Evolutionary conservation across 2,888 invertebrate species (phyloP).

Genomic region (Parnassius mnemosyne): DNA sequence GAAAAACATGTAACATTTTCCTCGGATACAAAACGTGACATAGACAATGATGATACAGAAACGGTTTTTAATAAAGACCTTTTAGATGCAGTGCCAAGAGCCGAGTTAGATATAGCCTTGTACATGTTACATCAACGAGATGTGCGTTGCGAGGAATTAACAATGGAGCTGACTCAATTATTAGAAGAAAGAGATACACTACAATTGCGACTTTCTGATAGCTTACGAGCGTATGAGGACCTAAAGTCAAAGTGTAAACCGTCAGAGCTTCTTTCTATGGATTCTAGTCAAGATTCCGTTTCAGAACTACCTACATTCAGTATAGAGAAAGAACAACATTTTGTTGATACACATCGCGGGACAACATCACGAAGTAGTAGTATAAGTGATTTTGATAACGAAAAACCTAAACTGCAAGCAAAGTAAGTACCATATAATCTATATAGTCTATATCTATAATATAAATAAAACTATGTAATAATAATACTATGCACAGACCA

Average conservation of each 20-base stretch:
- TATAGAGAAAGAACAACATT: constrained; percentile 53
- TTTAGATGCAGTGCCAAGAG: constrained; percentile 71
- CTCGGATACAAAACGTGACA: constrained; percentile 62
- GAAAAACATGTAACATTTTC: constrained; percentile 74
- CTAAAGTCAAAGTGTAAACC: constrained; percentile 53
- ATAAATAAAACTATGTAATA: not conserved
- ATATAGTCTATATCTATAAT: not conserved
- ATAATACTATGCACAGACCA: not conserved
- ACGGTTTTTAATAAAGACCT: constrained; percentile 50
- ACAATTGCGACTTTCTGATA: constrained; percentile 90
- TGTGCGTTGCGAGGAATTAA: constrained; percentile 91
- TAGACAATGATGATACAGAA: constrained; percentile 40
- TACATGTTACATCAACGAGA: constrained; percentile 94
- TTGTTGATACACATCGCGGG: constrained; percentile 61
- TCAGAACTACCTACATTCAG: constrained; percentile 54
- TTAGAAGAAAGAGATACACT: constrained; percentile 92
- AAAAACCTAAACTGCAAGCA: constrained; percentile 70
- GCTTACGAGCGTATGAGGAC: constrained; percentile 86
- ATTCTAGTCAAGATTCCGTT: constrained; percentile 50
- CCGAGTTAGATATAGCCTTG: constrained; percentile 88
- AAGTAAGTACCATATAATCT: constrained; percentile 54
- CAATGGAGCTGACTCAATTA: constrained; percentile 89
- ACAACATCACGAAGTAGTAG: constrained; percentile 68
- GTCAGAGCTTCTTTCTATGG: constrained; percentile 43
- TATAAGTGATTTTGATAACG: constrained; percentile 63